Base-by-base conservation (phyloP, 2,113 vertebrate species). In the Pycnonotus jocosus region DNA sequence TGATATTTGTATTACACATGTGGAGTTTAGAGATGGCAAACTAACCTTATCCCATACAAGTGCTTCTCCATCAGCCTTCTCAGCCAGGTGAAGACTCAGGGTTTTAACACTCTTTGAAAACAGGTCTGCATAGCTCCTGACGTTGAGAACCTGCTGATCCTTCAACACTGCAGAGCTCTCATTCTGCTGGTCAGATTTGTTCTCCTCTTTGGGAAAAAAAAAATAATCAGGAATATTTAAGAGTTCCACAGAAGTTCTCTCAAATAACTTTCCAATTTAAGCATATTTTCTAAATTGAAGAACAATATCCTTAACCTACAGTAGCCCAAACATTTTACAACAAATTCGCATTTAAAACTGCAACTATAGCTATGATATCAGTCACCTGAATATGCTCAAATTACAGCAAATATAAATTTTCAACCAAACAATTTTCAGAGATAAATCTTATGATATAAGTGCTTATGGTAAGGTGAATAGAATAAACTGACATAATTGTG, bases 31-130 rank as follows among this genome's bases (percentile, higher is more conserved):
- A 66, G 47, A 82, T 68, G 51, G 40, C 48, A 92, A 92, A 97
- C 97, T 87, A 88, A 99, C 99, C 99, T 99, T 99, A 97, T 99
- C 99, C 99, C 99, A 99, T 66, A 99, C 98, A 33, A 99, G 98
- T 79, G 99, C 99, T 1, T 98, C 98, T 90, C 98, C 98, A 6
- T 99, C 98, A 56, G 99, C 99, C 84, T 99, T 99, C 81, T 98
- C 98, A 38, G 98, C 96, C 94, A 99, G 98, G 90, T 98, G 98
- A 74, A 98, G 96, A 87, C 98, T 98, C 70, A 99, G 98, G 13
- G 98, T 99, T 92, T 99, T 98, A 69, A 99, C 98, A 42, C 99
- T 99, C 90, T 98, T 98, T 78, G 98, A 98, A 96, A 99, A 99
- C 37, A 99, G 98, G 86, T 97, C 97, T 73, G 98, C 98, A 71